A percentile compares a stretch with the other conserved stretches of the same genome.
Evolutionary conservation across 2,113 vertebrate genomes (phyloP).

Genomic region (Plecturocebus donacophilus): DNA sequence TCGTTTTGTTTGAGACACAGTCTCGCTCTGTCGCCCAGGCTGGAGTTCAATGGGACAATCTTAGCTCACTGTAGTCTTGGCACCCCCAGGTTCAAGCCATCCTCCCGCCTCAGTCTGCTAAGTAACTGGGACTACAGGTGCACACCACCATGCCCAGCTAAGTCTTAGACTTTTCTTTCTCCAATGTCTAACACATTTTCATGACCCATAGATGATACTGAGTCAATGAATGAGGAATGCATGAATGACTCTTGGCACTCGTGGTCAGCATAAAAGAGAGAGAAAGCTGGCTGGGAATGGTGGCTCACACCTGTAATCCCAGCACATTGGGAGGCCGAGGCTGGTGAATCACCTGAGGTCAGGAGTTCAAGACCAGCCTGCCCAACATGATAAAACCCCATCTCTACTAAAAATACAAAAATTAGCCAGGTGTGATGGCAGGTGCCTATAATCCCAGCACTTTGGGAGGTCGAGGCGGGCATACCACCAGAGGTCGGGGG

Average conservation of each 20-base stretch:
- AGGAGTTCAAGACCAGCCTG: no score
- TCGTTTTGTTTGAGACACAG: neutral
- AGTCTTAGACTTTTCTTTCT: neutral
- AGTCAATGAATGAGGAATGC: neutral
- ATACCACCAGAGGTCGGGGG: no score
- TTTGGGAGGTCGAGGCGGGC: no score
- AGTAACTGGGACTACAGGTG: neutral
- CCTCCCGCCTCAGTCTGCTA: neutral
- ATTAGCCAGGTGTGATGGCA: no score
- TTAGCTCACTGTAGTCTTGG: neutral
- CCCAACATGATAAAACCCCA: no score
- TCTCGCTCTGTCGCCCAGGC: neutral
- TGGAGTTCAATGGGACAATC: neutral
- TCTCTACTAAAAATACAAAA: no score
- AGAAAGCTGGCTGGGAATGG: no score
- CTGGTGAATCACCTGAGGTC: no score
- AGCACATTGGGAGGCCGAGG: no score
- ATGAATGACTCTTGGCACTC: neutral
- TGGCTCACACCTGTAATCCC: no score
- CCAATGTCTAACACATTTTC: neutral
- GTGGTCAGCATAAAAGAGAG: neutral
- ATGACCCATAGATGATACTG: neutral
- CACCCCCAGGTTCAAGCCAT: neutral
- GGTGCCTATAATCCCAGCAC: no score
- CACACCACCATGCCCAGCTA: neutral